Base-by-base conservation (phyloP, 2,113 vertebrate genomes). In the Myiopsitta monachus region DNA sequence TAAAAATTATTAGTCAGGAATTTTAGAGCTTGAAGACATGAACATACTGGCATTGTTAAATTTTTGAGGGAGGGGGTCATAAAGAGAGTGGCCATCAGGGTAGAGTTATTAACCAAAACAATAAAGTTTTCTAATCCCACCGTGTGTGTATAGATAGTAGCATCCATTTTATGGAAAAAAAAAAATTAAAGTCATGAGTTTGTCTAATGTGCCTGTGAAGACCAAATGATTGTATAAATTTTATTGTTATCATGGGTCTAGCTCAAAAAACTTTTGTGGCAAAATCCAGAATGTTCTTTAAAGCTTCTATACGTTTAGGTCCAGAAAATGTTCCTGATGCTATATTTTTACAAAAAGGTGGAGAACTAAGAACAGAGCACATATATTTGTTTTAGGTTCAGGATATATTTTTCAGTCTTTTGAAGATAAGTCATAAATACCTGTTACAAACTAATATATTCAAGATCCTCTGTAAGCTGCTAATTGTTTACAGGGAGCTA, bases 351-450 rank as follows among this genome's bases (percentile, higher is more conserved):
- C 6, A 36, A 39, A 30, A 49, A 39, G 4, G 19, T 31, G 15
- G 33, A 72, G 36, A 92, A 44, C 10, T 82, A 11, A 92, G 31
- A 82, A 36, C 17, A 72, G 11, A 64, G 1, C 7, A n/a, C 15
- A 44, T 39, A 36, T 4, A 2, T 64, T 91, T 55, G 3, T 46
- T 92, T 91, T 62, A n/a, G 4, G 28, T 26, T 75, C 24, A 70
- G 23, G 7, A 22, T 47, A 3, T 75, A 24, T 74, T 78, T 74
- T 67, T 17, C 18, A 57, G 2, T 67, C 16, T 12, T 70, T 77
- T 4, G 2, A 86, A 67, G 28, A 21, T 3, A 27, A 7, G 19
- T 80, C 1, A 0, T 36, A 61, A 49, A 49, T 66, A 24, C 8
- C 24, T 92, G 17, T 80, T 77, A 43, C 18, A 54, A n/a, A 9